phyloP scores from a whole-genome alignment of 2,113 vertebrate species.

The Cheilinus undulatus region DNA sequence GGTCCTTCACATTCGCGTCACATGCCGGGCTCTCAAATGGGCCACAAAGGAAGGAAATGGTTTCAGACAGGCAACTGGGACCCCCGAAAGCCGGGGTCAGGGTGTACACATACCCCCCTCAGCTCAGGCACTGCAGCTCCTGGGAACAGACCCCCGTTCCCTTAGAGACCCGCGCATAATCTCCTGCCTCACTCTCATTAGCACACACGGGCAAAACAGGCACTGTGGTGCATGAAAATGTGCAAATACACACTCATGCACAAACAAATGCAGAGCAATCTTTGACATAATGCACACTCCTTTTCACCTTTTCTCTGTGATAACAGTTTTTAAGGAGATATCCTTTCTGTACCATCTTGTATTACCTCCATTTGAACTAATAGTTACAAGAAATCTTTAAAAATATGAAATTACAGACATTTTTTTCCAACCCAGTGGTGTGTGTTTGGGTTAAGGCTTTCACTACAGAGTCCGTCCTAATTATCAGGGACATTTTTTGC shows the following conservation, averaged over 20 bases:
- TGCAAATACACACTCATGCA: constrained; percentile 12
- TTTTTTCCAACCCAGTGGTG: too few relatives aligned
- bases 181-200: constrained; percentile 73
- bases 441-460: background rate
- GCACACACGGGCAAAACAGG: constrained; percentile 57
- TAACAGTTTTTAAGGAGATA: background rate
- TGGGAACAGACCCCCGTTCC: constrained; percentile 75
- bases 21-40: constrained; percentile 45
- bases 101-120: constrained; percentile 64
- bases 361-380: too few relatives aligned
- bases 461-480: constrained; percentile 13
- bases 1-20: constrained; percentile 55
- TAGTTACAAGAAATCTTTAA: too few relatives aligned
- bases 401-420: too few relatives aligned
- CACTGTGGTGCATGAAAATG: constrained; percentile 43
- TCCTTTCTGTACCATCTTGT: background rate
- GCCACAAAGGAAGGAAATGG: constrained; percentile 73
- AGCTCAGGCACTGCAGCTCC: constrained; percentile 62
- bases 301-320: background rate
- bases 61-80: constrained; percentile 73
- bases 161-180: constrained; percentile 76
- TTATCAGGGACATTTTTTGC: constrained; percentile 32
- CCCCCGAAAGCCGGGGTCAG: constrained; percentile 74
- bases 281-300: constrained; percentile 8
- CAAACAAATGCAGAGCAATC: background rate